Evolutionary conservation across 2,888 invertebrate genomes (phyloP), one percentile per base, ranked within the genome.

Genomic region (Erpobdella octoculata): DNA sequence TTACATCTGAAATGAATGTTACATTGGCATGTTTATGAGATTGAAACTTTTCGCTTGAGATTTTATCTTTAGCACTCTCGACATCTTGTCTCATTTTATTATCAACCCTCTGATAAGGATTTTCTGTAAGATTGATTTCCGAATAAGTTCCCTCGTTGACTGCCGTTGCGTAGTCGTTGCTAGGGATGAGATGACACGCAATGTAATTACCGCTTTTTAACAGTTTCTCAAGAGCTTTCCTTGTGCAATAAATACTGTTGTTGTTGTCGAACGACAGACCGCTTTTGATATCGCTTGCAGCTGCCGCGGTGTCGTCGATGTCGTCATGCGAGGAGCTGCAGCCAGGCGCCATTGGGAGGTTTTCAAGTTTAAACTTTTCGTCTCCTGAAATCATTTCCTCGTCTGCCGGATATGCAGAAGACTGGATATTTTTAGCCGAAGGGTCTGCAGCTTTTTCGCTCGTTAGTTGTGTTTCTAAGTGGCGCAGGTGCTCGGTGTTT

Each of bases 81-180:
- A 9, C 18, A 53, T n/a, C n/a, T n/a, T n/a, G n/a, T n/a, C n/a
- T n/a, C n/a, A n/a, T n/a, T n/a, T n/a, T n/a, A n/a, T n/a, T n/a
- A n/a, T n/a, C n/a, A n/a, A n/a, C 53, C 21, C 53, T 53, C 53
- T 53, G 53, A 28, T 53, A 53, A 28, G 53, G 53, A 53, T 53
- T 53, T 28, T 53, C 53, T 3, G 53, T 53, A 28, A 53, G 21
- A 53, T 53, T 53, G 53, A 53, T 28, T 53, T 53, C 53, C 53
- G 53, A 53, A 53, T 53, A 53, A 9, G 53, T 28, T 53, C 53
- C 53, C 53, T 53, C 53, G 21, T 28, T 53, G 28, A 28, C 53
- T 25, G 28, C 53, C 53, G 21, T 53, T 21, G 53, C 53, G 53
- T 53, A 21, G 41, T 18, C 41, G 53, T 53, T 53, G 53, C 53